These are phyloP conservation scores for Sardina pilchardus DNA, from an alignment of 2,113 vertebrate genomes.

Conservation along the genomic window DNA sequence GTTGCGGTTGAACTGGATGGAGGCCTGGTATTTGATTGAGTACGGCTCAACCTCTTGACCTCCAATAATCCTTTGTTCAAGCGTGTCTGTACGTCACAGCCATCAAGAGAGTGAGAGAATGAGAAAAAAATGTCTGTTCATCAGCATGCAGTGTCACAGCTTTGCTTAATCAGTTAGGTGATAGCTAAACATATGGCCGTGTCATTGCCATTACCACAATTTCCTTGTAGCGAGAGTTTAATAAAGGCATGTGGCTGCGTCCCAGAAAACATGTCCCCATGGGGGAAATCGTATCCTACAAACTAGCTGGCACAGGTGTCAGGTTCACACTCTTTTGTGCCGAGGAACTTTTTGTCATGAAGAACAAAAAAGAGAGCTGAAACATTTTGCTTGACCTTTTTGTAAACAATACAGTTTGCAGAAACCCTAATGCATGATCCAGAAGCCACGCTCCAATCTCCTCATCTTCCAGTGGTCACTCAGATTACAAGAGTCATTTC, in stretches of 20 bases:
- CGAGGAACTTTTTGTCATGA: not conserved
- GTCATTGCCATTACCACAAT: not conserved
- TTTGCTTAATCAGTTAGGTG: not conserved
- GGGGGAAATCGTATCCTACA: not conserved
- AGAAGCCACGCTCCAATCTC: not conserved
- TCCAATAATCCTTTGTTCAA: constrained; percentile 65
- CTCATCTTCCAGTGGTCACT: too few species aligned
- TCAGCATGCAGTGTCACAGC: not conserved
- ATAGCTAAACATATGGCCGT: not conserved
- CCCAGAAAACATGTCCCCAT: not conserved
- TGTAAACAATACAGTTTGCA: not conserved
- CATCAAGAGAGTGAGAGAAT: not conserved
- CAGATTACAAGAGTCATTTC: not conserved
- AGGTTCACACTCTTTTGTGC: not conserved
- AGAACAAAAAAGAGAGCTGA: not conserved
- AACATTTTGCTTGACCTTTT: not conserved
- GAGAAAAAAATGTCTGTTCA: not conserved
- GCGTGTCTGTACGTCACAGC: constrained; percentile 39
- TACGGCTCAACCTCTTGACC: constrained; percentile 66
- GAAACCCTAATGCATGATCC: too few species aligned
- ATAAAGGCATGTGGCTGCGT: not conserved
- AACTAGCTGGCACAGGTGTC: not conserved
- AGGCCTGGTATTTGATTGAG: constrained; percentile 68
- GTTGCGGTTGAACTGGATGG: constrained; percentile 49
- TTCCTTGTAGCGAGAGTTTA: not conserved